These are phyloP conservation scores for Limnephilus lunatus DNA, from an alignment of 2,888 invertebrate species.

Conservation along the genomic window DNA sequence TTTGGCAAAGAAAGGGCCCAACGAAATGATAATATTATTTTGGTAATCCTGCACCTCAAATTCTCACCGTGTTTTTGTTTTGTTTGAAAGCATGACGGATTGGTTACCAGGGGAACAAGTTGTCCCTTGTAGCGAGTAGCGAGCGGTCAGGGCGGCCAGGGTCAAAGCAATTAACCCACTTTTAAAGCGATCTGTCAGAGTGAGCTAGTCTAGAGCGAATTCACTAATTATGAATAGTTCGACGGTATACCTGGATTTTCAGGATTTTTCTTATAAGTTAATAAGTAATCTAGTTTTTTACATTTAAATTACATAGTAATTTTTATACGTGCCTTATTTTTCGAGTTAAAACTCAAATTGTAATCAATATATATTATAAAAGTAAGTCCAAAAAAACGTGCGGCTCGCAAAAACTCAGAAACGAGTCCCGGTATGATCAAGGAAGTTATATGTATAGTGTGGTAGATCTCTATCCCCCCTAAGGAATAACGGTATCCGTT, in stretches of 20 bases:
- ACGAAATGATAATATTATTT: background rate
- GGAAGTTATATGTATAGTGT: no score
- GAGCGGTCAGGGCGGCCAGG: conserved; percentile 33
- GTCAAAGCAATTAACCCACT: conserved; percentile 44
- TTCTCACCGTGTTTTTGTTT: background rate
- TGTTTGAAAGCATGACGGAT: background rate
- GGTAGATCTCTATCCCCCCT: no score
- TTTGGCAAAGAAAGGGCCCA: no score
- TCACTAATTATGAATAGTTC: background rate
- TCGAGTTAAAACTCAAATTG: no score
- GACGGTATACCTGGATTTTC: background rate
- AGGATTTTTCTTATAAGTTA: background rate
- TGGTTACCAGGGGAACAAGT: background rate
- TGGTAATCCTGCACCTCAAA: background rate
- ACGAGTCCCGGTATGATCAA: no score
- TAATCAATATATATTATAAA: no score
- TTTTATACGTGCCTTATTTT: no score
- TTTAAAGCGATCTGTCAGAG: background rate
- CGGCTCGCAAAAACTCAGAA: no score
- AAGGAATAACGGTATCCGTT: no score
- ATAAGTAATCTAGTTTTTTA: background rate
- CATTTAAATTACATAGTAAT: background rate
- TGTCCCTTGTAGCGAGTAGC: background rate
- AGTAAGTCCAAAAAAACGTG: no score
- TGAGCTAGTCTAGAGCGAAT: background rate